Evolutionary conservation across 1,140 invertebrate genomes (phyloP).

Genomic region (Latrodectus geometricus): DNA sequence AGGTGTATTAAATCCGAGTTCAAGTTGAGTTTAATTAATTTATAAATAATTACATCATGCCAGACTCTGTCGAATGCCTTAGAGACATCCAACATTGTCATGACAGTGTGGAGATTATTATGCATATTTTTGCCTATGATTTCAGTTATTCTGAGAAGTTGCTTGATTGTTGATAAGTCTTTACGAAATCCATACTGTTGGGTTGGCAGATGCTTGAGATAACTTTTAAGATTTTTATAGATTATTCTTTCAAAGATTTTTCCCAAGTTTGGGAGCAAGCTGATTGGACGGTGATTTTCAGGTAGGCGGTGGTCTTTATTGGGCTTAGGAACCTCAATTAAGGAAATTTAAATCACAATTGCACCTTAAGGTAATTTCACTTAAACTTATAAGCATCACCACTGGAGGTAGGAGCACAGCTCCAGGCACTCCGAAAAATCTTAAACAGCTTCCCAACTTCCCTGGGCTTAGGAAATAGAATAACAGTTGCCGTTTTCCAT

Average conservation of each 20-base stretch:
- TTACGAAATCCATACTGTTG: background rate
- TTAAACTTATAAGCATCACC: too few relatives aligned
- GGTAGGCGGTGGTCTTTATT: background rate
- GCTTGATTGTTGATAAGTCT: background rate
- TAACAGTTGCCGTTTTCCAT: background rate
- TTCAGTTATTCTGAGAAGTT: background rate
- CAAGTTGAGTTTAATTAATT: background rate
- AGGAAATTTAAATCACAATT: too few relatives aligned
- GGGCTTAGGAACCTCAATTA: background rate
- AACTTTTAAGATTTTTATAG: background rate
- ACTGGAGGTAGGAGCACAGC: too few relatives aligned
- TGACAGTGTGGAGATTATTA: background rate
- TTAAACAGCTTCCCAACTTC: too few relatives aligned
- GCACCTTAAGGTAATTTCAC: too few relatives aligned
- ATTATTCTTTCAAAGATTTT: background rate
- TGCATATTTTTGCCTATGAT: background rate
- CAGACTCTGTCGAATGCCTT: background rate
- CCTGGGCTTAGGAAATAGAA: too few relatives aligned
- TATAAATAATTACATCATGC: background rate
- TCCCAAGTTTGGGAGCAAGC: background rate
- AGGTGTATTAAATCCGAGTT: background rate
- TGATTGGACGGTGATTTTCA: background rate
- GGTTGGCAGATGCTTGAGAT: background rate
- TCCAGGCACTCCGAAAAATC: too few relatives aligned
- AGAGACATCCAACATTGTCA: background rate